These are phyloP conservation scores for Masticophis lateralis DNA, from an alignment of 2,797 vertebrate species.

Conservation along the genomic window DNA sequence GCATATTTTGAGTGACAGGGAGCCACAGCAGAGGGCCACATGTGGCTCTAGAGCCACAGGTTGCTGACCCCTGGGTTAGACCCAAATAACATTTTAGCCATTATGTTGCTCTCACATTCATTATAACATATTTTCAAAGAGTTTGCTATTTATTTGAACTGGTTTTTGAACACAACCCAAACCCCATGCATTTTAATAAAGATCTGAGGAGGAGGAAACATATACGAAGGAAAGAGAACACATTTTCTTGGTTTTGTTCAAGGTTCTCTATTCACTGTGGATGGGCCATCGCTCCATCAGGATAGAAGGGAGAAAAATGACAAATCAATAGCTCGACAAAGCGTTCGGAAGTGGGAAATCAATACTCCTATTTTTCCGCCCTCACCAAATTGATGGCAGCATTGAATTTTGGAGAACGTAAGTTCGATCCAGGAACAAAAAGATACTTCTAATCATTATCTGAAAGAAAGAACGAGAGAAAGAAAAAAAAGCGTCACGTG, in stretches of 20 bases:
- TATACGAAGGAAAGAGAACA: neutral
- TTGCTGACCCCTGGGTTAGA: neutral
- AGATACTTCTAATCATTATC: constrained; percentile 98
- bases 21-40: no score
- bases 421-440: constrained; percentile 98
- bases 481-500: constrained; percentile 22
- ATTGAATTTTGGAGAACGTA: constrained; percentile 99
- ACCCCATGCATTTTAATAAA: neutral
- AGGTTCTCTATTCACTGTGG: neutral
- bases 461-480: constrained; percentile 42
- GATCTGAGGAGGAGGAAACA: neutral
- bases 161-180: neutral
- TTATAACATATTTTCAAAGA: neutral
- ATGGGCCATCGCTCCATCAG: neutral
- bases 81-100: neutral
- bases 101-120: neutral
- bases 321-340: constrained; percentile 21
- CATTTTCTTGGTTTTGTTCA: neutral
- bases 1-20: no score
- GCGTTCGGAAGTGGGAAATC: neutral
- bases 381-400: constrained; percentile 99
- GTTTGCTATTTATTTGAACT: neutral
- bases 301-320: neutral
- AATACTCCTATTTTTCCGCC: constrained; percentile 44
- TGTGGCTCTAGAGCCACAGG: no score